Base-by-base conservation (phyloP, 2,113 vertebrate species). In the Anser brachyrhynchus region DNA sequence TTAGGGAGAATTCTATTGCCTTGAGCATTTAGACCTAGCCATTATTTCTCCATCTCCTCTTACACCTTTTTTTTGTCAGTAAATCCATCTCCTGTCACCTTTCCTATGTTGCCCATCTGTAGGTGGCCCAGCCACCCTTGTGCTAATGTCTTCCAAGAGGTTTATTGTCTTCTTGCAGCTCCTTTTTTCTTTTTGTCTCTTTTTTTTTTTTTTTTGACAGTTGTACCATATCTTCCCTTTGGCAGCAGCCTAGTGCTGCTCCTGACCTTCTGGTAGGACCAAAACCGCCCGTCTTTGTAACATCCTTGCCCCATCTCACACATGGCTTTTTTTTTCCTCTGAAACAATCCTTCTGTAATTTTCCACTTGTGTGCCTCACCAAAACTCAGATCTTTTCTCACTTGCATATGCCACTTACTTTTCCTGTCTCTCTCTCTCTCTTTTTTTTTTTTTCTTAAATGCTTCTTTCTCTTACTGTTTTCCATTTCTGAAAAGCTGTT, bases 401-500 rank as follows among this genome's bases (percentile, higher is more conserved):
- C 31, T 65, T 35, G 20, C 29, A 19, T 33, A 10, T 52, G 35
- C 31, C 49, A 21, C 77, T 82, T 84, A 19, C 70, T 89, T 85
- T 41, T 67, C 83, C 80, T 73, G 61, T 73, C 67, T 1, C 39
- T 73, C 37, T 39, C 59, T 61, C 35, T 62, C 22, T 62, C 9
- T 62, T 2, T 62, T 2, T 61, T 35, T 35, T 35, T 35, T n/a
- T 73, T 54, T 72, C 33, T 55, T 65, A 21, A 23, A 54, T n/a
- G 52, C 43, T 57, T 72, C 26, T 44, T 57, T 46, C 75, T 51
- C 39, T 84, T 4, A 12, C 75, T 77, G 61, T 77, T 95, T 86
- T 14, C 81, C 66, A 8, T 71, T 75, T 85, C 69, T 62, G 51
- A 18, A 71, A 74, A 92, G 92, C 91, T 84, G 86, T 73, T 86